phyloP scores from a whole-genome alignment of 2,888 invertebrate genomes.

The Agrotis clavis region DNA sequence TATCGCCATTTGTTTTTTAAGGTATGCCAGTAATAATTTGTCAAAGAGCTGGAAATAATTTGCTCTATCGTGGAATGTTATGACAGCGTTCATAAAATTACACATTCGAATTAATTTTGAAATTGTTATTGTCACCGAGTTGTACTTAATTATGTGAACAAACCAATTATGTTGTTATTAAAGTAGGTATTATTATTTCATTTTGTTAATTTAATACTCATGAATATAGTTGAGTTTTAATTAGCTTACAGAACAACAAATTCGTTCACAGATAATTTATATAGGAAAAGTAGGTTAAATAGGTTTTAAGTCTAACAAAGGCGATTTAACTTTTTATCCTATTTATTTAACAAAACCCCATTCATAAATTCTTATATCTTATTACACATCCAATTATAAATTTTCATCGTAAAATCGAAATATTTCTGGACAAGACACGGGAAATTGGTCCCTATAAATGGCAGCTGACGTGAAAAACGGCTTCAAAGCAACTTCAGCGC shows the following conservation, averaged over 20 bases:
- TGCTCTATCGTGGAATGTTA: neutral
- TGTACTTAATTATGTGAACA: neutral
- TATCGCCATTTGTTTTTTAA: too few relatives aligned
- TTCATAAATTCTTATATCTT: neutral
- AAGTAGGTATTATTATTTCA: conserved; percentile 10
- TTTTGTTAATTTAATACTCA: conserved; percentile 15
- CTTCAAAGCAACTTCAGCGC: conserved; percentile 56
- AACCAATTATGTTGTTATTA: conserved; percentile 10
- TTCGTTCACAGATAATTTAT: conserved; percentile 17
- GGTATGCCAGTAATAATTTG: too few relatives aligned
- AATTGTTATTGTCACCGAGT: neutral
- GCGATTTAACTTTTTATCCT: neutral
- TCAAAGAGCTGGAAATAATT: neutral
- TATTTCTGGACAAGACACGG: conserved; percentile 34
- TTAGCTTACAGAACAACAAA: conserved; percentile 12
- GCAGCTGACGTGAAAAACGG: conserved; percentile 59
- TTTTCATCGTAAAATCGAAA: conserved; percentile 27
- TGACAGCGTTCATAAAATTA: neutral
- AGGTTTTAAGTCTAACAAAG: neutral
- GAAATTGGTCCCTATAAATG: conserved; percentile 62
- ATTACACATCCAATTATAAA: conserved; percentile 22
- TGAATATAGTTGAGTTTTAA: conserved; percentile 32
- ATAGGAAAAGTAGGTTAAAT: conserved; percentile 10
- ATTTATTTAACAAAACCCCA: neutral
- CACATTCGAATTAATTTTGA: neutral